These are phyloP conservation scores for Hephaestus fuliginosus DNA, from an alignment of 2,797 vertebrate genomes.

Conservation along the genomic window DNA sequence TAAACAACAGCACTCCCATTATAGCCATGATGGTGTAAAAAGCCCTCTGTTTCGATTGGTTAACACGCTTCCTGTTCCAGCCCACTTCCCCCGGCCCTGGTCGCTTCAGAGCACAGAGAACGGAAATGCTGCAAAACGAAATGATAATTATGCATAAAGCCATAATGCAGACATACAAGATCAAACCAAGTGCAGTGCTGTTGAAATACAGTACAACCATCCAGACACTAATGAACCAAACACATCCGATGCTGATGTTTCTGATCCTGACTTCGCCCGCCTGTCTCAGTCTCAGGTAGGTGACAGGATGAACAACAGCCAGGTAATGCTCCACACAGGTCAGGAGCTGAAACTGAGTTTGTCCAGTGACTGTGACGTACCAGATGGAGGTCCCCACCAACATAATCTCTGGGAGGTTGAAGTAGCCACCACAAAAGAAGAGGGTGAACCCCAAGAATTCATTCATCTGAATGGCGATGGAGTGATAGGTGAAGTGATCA, in stretches of 20 bases:
- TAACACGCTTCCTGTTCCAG: neutral
- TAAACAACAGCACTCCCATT: neutral
- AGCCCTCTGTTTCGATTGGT: slow-evolving; percentile 50
- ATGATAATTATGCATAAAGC: rapidly evolving
- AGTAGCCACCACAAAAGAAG: neutral
- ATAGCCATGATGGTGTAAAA: slow-evolving; percentile 18
- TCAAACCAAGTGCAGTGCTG: rapidly evolving
- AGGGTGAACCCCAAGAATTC: neutral
- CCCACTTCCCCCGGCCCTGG: slow-evolving; percentile 33
- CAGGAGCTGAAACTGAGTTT: slow-evolving; percentile 27
- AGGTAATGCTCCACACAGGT: slow-evolving; percentile 50
- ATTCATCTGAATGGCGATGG: neutral
- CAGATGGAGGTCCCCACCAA: rapidly evolving
- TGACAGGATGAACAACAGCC: slow-evolving; percentile 43
- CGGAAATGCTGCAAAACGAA: slow-evolving; percentile 37
- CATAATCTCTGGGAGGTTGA: rapidly evolving
- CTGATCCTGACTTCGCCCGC: rapidly evolving
- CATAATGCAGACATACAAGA: rapidly evolving
- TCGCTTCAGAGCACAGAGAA: slow-evolving; percentile 39
- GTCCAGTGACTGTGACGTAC: rapidly evolving
- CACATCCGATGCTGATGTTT: neutral
- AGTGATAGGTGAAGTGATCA: slow-evolving; percentile 39
- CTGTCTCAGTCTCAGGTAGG: slow-evolving; percentile 31
- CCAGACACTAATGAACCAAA: slow-evolving; percentile 28
- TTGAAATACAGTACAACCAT: rapidly evolving